Evolutionary conservation across 2,113 vertebrate species (phyloP).

Genomic region (Silurus meridionalis): DNA sequence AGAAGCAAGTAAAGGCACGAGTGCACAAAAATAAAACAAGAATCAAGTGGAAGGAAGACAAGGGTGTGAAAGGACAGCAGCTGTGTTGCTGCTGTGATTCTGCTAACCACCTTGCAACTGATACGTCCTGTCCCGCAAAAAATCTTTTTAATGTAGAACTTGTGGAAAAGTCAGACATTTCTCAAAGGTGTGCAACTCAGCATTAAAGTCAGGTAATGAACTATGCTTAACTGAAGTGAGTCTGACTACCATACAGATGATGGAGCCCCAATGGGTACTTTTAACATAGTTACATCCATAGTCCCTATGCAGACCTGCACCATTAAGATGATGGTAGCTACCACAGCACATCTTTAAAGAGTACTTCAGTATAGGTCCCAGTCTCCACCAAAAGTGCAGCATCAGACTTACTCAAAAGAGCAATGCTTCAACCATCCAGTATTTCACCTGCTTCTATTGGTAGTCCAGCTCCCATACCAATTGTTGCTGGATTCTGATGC

Average conservation of each 20-base stretch:
- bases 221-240: slow-evolving; percentile 9
- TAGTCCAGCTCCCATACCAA: too few relatives aligned
- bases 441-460: too few relatives aligned
- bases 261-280: neutral
- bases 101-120: neutral
- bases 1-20: neutral
- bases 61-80: too few relatives aligned
- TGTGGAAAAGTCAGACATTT: slow-evolving; percentile 6
- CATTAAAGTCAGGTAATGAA: neutral
- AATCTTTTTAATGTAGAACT: neutral
- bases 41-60: too few relatives aligned
- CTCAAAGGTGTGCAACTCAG: neutral
- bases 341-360: neutral
- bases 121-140: slow-evolving; percentile 13
- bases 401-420: too few relatives aligned
- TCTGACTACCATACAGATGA: neutral
- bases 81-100: neutral
- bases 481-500: too few relatives aligned
- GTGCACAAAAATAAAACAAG: slow-evolving; percentile 4
- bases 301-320: neutral
- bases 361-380: neutral
- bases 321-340: neutral
- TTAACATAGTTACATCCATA: neutral
- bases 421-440: too few relatives aligned
- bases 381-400: too few relatives aligned